Percentiles rank a stretch among this genome's conserved stretches.
Evolutionary conservation across 2,113 vertebrate genomes (phyloP).

Genomic region (Gallinago jamesoni): DNA sequence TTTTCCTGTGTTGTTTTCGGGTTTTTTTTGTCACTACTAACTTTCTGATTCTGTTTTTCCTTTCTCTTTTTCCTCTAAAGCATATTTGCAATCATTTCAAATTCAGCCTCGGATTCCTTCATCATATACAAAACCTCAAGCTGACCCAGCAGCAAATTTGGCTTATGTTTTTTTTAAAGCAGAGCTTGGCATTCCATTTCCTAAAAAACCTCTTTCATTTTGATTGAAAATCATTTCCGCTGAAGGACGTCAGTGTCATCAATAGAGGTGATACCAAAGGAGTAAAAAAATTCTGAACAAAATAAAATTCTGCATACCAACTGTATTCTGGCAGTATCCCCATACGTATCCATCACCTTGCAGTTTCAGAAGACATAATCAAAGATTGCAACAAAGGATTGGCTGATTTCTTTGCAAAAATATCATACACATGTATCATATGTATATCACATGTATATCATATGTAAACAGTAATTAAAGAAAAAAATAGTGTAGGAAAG

Average conservation of each 20-base stretch:
- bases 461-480: background rate
- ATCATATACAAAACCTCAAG: background rate
- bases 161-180: background rate
- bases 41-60: background rate
- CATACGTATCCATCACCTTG: background rate
- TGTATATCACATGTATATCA: background rate
- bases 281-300: background rate
- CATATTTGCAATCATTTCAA: background rate
- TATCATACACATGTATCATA: background rate
- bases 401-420: background rate
- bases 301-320: background rate
- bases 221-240: background rate
- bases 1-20: background rate
- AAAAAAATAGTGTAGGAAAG: background rate
- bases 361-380: background rate
- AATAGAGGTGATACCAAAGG: background rate
- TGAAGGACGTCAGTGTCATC: background rate
- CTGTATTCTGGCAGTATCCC: background rate
- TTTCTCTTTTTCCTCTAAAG: background rate
- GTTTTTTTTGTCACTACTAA: background rate
- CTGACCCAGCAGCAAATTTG: background rate
- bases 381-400: background rate
- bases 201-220: background rate
- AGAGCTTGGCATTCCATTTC: background rate
- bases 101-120: background rate